phyloP scores from a whole-genome alignment of 2,797 vertebrate species.

The Alcedo quadribrachys region DNA sequence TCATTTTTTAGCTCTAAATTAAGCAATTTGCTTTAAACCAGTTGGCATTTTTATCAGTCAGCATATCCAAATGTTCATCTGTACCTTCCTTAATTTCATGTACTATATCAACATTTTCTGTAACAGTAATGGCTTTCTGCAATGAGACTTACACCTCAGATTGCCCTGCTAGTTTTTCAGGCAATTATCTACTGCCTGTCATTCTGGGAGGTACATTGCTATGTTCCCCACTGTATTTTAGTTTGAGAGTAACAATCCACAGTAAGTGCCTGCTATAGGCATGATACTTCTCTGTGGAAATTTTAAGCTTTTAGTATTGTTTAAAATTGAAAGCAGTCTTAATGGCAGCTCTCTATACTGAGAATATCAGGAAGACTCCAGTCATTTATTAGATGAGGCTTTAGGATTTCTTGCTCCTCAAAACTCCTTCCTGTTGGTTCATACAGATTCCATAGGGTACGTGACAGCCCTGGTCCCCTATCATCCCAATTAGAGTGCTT shows the following conservation, averaged over 20 bases:
- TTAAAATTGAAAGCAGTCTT: background rate
- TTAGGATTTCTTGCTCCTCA: background rate
- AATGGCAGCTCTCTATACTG: background rate
- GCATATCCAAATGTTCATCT: constrained; percentile 48
- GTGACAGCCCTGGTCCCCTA: rapidly evolving
- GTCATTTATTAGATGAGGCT: background rate
- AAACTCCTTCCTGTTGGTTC: background rate
- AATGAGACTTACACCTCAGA: constrained; percentile 4
- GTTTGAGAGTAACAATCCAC: background rate
- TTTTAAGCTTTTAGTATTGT: background rate
- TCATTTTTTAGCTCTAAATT: constrained; percentile 23
- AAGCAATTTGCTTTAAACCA: constrained; percentile 35
- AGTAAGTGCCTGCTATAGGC: background rate
- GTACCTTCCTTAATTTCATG: constrained; percentile 41
- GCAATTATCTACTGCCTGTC: background rate
- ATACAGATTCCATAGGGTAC: background rate
- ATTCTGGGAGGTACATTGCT: background rate
- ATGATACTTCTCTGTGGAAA: background rate
- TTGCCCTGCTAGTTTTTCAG: constrained; percentile 17
- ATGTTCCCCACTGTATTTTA: background rate
- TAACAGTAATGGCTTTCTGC: constrained; percentile 9
- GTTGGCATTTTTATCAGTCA: constrained; percentile 41
- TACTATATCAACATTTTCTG: constrained; percentile 35
- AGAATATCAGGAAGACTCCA: background rate
- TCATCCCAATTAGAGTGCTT: background rate